A percentile compares a stretch with the other conserved stretches of the same genome.
Conservation (phyloP, 2,888 invertebrate genomes). For the Metellina segmentata region DNA sequence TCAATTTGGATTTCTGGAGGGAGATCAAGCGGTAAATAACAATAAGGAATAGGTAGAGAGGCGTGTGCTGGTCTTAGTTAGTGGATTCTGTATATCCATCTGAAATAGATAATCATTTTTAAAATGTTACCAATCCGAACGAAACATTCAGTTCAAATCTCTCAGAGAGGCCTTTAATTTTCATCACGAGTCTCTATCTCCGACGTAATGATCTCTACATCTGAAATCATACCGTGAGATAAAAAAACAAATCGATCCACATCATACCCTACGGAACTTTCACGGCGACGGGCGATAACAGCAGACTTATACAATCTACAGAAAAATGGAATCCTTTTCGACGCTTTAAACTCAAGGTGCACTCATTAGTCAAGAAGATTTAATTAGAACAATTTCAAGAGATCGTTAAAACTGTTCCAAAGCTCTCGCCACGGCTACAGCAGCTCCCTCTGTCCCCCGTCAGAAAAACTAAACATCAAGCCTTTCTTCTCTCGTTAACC, state of each 20-base stretch:
- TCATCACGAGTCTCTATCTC: background rate
- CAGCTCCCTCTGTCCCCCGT: background rate
- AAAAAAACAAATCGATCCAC: background rate
- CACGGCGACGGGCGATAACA: too few relatives aligned
- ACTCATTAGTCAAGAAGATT: slow-evolving; percentile 51
- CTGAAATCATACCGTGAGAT: background rate
- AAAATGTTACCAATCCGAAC: background rate
- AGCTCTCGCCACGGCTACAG: slow-evolving; percentile 9
- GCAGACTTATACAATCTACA: background rate
- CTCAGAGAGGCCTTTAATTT: background rate
- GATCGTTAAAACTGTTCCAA: slow-evolving; percentile 44
- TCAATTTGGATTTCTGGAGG: too few relatives aligned
- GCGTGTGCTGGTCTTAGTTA: too few relatives aligned
- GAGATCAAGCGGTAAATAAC: too few relatives aligned
- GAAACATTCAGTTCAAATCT: background rate
- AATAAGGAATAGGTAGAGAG: too few relatives aligned
- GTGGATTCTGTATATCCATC: too few relatives aligned
- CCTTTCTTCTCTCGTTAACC: slow-evolving; percentile 50
- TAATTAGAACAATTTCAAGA: slow-evolving; percentile 55
- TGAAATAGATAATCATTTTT: too few relatives aligned
- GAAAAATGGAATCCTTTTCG: background rate
- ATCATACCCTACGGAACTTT: background rate
- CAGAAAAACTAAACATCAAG: slow-evolving; percentile 21
- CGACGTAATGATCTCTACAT: background rate
- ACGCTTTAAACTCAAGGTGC: slow-evolving; percentile 14